Conservation (phyloP, 1,140 invertebrate genomes). For the Mamestra configurata region DNA sequence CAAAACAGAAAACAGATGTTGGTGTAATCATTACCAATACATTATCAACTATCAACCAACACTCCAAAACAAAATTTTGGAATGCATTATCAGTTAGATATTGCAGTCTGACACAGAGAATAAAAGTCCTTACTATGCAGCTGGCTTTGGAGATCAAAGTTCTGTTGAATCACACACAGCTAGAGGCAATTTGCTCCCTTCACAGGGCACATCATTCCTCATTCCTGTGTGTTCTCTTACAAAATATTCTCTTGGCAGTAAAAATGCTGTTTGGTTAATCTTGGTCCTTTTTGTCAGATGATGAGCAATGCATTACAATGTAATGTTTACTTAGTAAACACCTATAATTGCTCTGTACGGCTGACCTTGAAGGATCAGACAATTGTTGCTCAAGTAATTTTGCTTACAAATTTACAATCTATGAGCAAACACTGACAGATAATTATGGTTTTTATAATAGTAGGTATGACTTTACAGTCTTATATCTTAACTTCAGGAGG, state of each 20-base stretch:
- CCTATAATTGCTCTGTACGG: not conserved
- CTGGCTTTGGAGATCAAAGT: slow-evolving; percentile 15
- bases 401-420: slow-evolving; percentile 27
- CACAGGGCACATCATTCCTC: not conserved
- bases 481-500: not conserved
- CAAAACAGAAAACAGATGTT: not conserved
- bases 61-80: not conserved
- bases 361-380: slow-evolving; percentile 31
- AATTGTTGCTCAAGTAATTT: slow-evolving; percentile 21
- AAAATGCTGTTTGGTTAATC: slow-evolving; percentile 20
- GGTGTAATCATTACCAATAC: not conserved
- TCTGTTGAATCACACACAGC: slow-evolving; percentile 31
- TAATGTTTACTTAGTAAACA: slow-evolving; percentile 22
- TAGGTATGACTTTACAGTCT: not conserved
- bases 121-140: not conserved
- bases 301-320: slow-evolving; percentile 29
- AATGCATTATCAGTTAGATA: not conserved
- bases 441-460: slow-evolving; percentile 9
- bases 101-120: not conserved
- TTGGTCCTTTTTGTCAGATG: not conserved
- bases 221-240: not conserved
- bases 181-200: slow-evolving; percentile 17
- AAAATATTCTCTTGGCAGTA: not conserved
- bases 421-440: slow-evolving; percentile 18
- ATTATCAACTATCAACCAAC: not conserved